phyloP scores from a whole-genome alignment of 1,140 invertebrate genomes.

The Bombyx mandarina region DNA sequence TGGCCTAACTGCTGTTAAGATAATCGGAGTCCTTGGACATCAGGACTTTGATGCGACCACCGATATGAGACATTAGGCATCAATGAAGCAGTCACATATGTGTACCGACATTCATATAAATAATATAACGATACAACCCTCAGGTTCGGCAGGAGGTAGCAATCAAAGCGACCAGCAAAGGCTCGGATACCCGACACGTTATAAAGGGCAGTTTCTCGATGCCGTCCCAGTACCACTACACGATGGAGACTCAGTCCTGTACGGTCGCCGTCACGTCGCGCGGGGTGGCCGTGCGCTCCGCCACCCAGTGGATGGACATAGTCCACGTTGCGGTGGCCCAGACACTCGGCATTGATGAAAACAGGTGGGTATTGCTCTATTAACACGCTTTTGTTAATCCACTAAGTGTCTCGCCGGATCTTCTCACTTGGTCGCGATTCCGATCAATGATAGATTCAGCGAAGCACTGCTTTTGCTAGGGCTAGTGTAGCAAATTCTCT shows the following conservation, averaged over 20 bases:
- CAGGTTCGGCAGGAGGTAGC: constrained; percentile 36
- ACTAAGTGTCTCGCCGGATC: too few species aligned
- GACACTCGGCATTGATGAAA: constrained; percentile 62
- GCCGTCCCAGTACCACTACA: constrained; percentile 75
- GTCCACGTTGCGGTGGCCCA: constrained; percentile 74
- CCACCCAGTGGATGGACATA: constrained; percentile 80
- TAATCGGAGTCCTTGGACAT: too few species aligned
- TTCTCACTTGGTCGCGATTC: too few species aligned
- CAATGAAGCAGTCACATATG: too few species aligned
- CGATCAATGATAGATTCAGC: too few species aligned
- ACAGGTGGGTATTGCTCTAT: constrained; percentile 26
- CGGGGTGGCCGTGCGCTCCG: constrained; percentile 72
- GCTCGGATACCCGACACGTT: constrained; percentile 53
- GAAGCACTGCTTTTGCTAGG: too few species aligned
- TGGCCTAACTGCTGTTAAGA: too few species aligned
- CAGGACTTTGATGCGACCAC: too few species aligned
- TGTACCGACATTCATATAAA: neutral
- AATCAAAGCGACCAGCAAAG: constrained; percentile 30
- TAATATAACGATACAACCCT: neutral
- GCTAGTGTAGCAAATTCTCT: too few species aligned
- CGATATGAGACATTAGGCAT: too few species aligned
- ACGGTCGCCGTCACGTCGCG: constrained; percentile 73
- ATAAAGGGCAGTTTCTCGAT: constrained; percentile 69
- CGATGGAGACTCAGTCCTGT: constrained; percentile 79
- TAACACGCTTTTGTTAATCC: too few species aligned